Conservation (phyloP, 1,140 invertebrate genomes). For the Acromyrmex heyeri region DNA sequence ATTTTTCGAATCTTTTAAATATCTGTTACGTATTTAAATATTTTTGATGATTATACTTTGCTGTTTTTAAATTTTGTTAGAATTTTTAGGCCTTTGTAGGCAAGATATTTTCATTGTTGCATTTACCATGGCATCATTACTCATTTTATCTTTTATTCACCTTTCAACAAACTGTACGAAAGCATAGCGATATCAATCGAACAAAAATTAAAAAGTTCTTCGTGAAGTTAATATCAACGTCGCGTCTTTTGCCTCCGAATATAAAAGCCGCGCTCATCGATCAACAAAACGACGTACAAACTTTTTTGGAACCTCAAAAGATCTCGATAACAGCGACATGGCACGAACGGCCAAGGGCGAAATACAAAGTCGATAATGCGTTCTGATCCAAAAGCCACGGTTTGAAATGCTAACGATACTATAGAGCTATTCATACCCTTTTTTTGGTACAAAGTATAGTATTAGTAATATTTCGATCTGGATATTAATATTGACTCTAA, state of each 20-base stretch:
- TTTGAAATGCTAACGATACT: conserved; percentile 48
- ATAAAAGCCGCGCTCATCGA: conserved; percentile 55
- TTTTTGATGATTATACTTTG: conserved; percentile 3
- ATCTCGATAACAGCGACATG: conserved; percentile 48
- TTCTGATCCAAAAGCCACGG: conserved; percentile 37
- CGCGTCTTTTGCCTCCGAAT: conserved; percentile 49
- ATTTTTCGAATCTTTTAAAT: neutral
- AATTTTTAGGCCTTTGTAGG: conserved; percentile 1
- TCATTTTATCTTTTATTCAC: conserved; percentile 41
- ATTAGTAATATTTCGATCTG: neutral
- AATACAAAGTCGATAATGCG: conserved; percentile 55
- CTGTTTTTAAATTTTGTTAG: conserved; percentile 17
- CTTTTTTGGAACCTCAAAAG: conserved; percentile 54
- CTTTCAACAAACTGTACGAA: conserved; percentile 42
- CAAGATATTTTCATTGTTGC: conserved; percentile 37
- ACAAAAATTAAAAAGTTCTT: conserved; percentile 58
- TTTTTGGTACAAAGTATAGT: neutral
- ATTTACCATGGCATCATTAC: conserved; percentile 33
- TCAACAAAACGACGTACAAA: conserved; percentile 62
- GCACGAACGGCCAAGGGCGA: conserved; percentile 47
- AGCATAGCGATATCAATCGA: conserved; percentile 45
- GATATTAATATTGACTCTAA: neutral
- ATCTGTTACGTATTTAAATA: neutral
- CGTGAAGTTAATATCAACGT: conserved; percentile 48
- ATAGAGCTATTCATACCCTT: neutral